Base-by-base conservation (phyloP, 2,113 vertebrate species). In the Gymnobelideus leadbeateri region DNA sequence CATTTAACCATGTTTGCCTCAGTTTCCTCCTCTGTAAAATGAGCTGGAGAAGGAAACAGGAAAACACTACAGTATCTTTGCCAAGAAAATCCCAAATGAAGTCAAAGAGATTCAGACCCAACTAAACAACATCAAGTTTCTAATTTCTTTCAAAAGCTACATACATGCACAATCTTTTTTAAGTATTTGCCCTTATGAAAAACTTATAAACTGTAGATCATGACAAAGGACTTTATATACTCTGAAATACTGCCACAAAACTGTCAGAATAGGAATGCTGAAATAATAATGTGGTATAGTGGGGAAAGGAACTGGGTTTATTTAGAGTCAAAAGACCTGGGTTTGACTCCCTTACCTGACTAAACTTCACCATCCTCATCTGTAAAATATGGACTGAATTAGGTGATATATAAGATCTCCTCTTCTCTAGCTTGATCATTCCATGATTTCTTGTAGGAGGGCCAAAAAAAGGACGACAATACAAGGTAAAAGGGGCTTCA, bases 171-270 rank as follows among this genome's bases (percentile, higher is more conserved):
- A 61, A 61, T 61, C 55, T 61, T 57, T 28, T 28, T 31, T 61
- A 61, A 61, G 55, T 31, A 61, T 31, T 46, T 96, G 55, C 93
- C 68, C 92, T 92, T 37, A 6, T 8, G 8, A 47, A 90, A 92
- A 91, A 95, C 96, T 94, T 50, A 53, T 28, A 97, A 96, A 95
- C 26, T 51, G 94, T 51, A 91, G 68, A 89, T 68, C 90, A 96
- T 24, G 49, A 23, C 21, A 93, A 95, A 92, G 57, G 23, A 92
- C 77, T 96, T 97, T 68, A 26, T 26, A 55, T 55, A 96, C 92
- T 94, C 68, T 94, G 50, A 96, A 96, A 97, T 8, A 68, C 12
- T 37, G 37, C 31, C 61, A 94, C 14, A 94, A 97, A 89, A 1
- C 55, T 61, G 92, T 47, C 52, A 92, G 96, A 97, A 94, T 2